Evolutionary conservation across 2,888 invertebrate species (phyloP), one percentile per base, ranked within the genome.

Genomic region (Pseudanteris insignis): DNA sequence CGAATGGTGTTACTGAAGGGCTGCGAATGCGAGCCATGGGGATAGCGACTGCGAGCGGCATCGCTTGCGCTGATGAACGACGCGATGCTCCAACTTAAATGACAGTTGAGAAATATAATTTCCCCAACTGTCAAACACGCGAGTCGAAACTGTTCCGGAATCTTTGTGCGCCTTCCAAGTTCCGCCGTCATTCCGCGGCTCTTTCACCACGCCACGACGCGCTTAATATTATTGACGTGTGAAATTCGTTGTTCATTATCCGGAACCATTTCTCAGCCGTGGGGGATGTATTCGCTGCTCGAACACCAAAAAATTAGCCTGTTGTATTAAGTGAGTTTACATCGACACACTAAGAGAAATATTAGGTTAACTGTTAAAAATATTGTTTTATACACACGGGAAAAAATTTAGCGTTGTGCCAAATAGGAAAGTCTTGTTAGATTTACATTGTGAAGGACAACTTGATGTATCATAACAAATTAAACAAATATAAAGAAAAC

Each of bases 51-150:
- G n/a, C 26, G 9, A n/a, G 6, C 2, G 6, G 26, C 43, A 26
- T 8, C 41, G 38, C 65, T 66, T 67, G 44, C 46, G 47, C 65
- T 70, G 70, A 72, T 68, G 69, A 73, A 69, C 69, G 71, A 64
- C 65, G 57, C 66, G 66, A 63, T 61, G 69, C 61, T 68, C 71
- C 69, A 73, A 75, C 72, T 75, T 75, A 73, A 75, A 76, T 73
- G 75, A 69, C 74, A 72, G 75, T 75, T 75, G 71, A 72, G 75
- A 74, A 76, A 76, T 76, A 75, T 75, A 75, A 76, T 76, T 76
- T 75, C 73, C 74, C 67, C 67, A 69, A 67, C 74, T 76, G 76
- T 76, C 76, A 74, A 75, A 74, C 70, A 65, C 69, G 67, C 70
- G 70, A 71, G 70, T 67, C 65, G 67, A 64, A 71, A 73, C 69